These are phyloP conservation scores for Morpho deidamia DNA, from an alignment of 2,888 invertebrate genomes.

Conservation along the genomic window DNA sequence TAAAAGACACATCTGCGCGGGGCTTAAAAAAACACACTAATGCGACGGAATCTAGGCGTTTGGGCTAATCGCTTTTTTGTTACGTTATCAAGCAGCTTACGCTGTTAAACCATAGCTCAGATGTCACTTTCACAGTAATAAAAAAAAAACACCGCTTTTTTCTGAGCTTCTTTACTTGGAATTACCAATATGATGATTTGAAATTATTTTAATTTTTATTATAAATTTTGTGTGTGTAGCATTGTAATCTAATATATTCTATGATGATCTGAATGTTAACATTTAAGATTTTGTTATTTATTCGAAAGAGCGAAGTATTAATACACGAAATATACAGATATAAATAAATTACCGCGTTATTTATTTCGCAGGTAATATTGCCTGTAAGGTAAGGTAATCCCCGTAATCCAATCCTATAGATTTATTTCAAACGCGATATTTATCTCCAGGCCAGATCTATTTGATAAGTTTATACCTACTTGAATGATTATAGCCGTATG, in stretches of 20 bases:
- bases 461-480: no score
- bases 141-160: no score
- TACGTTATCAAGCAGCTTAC: conserved; percentile 32
- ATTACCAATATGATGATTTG: no score
- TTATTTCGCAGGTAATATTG: conserved; percentile 24
- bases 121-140: conserved; percentile 1
- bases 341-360: conserved; percentile 13
- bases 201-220: no score
- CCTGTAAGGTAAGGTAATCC: neutral
- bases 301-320: conserved; percentile 34
- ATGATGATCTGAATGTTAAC: conserved; percentile 42
- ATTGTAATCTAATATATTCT: conserved; percentile 21
- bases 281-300: conserved; percentile 42
- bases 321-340: conserved; percentile 25
- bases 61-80: conserved; percentile 28
- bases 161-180: no score
- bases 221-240: conserved; percentile 8
- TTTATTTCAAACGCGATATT: no score
- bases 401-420: neutral
- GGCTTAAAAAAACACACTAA: no score
- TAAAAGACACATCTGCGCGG: no score
- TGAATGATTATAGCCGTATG: no score
- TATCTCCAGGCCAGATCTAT: no score
- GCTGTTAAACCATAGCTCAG: neutral
- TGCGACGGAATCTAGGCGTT: conserved; percentile 1